Base-by-base conservation (phyloP, 2,888 invertebrate genomes). In the Leptopilina myrica region DNA sequence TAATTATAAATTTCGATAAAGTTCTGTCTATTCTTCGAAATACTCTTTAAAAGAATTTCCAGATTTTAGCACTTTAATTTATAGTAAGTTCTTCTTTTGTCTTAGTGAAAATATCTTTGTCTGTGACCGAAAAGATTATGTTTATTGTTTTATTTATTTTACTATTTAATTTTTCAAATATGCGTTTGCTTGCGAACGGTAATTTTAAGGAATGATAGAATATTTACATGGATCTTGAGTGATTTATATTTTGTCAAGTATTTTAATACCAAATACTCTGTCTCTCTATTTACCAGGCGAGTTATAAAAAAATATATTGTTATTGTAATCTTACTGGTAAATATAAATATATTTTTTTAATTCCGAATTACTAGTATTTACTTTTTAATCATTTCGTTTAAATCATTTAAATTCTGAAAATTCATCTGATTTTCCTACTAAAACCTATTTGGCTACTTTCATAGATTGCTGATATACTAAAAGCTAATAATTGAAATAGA, bases 191-290 rank as follows among this genome's bases (percentile, higher is more conserved):
- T 69, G 26, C 8, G 14, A 26, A 49, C 15, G 14, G 14, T 69
- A 20, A 12, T 53, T 14, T 3, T 49, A 14, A 20, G 5, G 43
- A 67, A 49, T 12, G 49, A 8, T 26, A 7, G 20, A 53, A 49
- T 5, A n/a, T 43, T 43, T 43, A 43, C 5, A 43, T 43, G 43
- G 43, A 43, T 43, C 43, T 43, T 69, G 49, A 73, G 33, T 73
- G 33, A 73, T 73, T 73, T 49, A 49, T 49, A 26, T 56, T 56
- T 73, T 73, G 5, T 73, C 26, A 73, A 56, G 73, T 73, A 73
- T 73, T 73, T 9, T 33, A 56, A 73, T 73, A 73, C 73, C 73
- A 56, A 73, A 73, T 73, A 73, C 73, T 73, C 73, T 43, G 8
- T 33, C 53, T 73, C 53, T 46, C 5, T 26, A 20, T 12, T 49